These are phyloP conservation scores for Eurypyga helias DNA, from an alignment of 2,113 vertebrate species.

Conservation along the genomic window DNA sequence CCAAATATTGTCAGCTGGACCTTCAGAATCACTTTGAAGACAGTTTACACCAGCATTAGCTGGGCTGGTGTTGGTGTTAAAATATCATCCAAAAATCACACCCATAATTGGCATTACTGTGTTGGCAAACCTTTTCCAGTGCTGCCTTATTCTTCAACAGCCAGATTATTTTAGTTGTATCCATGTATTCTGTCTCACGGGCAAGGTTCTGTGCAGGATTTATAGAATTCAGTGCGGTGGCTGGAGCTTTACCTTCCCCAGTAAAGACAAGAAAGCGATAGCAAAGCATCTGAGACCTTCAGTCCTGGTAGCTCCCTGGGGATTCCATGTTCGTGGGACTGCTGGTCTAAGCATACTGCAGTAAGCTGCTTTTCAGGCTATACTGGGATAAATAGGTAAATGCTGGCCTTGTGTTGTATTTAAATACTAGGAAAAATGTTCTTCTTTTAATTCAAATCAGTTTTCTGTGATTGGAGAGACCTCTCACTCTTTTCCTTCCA, in stretches of 20 bases:
- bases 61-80: neutral
- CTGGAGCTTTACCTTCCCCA: neutral
- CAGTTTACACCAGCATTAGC: neutral
- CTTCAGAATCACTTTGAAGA: neutral
- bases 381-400: neutral
- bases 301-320: neutral
- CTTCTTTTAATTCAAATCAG: neutral
- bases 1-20: neutral
- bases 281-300: neutral
- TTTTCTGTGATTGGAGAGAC: neutral
- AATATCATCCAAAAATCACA: constrained; percentile 22
- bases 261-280: fast-evolving
- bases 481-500: neutral
- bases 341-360: neutral
- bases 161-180: neutral
- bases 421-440: neutral
- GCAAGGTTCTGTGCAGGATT: neutral
- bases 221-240: neutral
- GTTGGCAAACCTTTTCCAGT: neutral
- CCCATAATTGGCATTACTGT: neutral
- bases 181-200: neutral
- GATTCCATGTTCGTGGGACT: neutral
- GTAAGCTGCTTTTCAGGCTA: neutral
- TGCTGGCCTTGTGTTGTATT: neutral
- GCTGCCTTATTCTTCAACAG: neutral